Base-by-base conservation (phyloP, 2,113 vertebrate genomes). In the Pteronura brasiliensis region DNA sequence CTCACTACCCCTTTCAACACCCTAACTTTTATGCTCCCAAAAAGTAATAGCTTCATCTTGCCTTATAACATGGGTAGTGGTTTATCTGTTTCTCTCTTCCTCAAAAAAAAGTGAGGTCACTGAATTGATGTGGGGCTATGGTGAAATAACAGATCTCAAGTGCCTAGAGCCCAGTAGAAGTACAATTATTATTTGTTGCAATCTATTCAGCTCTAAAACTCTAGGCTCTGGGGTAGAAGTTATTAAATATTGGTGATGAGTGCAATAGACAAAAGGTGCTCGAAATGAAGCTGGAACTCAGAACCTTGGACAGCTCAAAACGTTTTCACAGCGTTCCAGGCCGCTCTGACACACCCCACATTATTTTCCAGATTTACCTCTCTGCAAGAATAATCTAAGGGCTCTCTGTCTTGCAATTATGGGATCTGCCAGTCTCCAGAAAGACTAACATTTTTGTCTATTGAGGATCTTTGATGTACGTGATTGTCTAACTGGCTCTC, bases 71-170 rank as follows among this genome's bases (percentile, higher is more conserved):
- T 2, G 10, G 65, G 15, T 36, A 59, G 42, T 21, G 74, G 44
- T 49, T 96, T 72, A 57, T 85, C 88, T 85, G 65, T 29, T n/a
- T 36, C 61, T 88, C 80, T 97, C 39, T 63, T 95, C 44, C 74
- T 63, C 71, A 88, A 52, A 79, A 84, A 36, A 82, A 94, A 69
- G 34, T 59, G 86, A 96, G 42, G 55, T 47, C 77, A 81, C 63
- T 76, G 69, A 92, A 80, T 81, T 49, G 6, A 63, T 34, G 27
- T 88, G 89, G 72, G 20, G 2, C 21, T 39, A 49, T 65, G 74
- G 12, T 85, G 36, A 90, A 88, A 91, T 72, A 86, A 95, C 15
- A 84, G 49, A 81, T 57, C 14, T 44, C 65, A 95, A 76, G 49
- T 77, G 13, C 31, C 29, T 90, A 65, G 7, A 39, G 61, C 14